Evolutionary conservation across 92 coral and sea anemone genomes (phyloP).

Genomic region (Parazoanthus swiftii): DNA sequence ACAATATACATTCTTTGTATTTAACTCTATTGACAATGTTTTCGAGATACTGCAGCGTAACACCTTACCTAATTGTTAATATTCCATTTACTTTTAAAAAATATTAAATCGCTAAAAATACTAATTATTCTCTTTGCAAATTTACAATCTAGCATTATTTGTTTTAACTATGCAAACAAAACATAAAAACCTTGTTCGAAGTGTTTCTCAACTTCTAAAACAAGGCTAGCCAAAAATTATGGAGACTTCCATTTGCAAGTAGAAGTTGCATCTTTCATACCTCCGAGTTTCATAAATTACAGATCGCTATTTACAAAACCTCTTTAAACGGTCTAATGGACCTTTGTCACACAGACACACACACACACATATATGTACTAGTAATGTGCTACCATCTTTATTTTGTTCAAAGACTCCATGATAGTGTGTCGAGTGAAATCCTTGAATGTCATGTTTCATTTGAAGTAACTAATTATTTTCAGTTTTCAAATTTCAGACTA

Average conservation of each 20-base stretch:
- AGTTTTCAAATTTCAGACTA: too few species aligned
- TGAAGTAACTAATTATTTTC: neutral
- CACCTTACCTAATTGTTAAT: neutral
- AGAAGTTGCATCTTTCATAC: neutral
- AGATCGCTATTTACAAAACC: conserved; percentile 5
- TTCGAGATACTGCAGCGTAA: neutral
- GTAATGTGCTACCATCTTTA: neutral
- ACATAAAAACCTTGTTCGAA: neutral
- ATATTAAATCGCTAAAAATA: conserved; percentile 43
- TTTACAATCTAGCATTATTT: conserved; percentile 14
- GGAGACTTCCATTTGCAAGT: neutral
- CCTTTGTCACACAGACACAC: neutral
- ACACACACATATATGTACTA: neutral
- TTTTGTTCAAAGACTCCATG: too few species aligned
- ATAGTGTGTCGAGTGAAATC: neutral
- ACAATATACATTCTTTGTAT: neutral
- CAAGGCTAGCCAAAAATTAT: neutral
- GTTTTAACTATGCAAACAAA: neutral
- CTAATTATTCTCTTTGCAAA: conserved; percentile 34
- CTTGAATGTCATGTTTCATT: too few species aligned
- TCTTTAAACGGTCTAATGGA: neutral
- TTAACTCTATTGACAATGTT: neutral
- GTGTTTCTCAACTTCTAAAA: neutral
- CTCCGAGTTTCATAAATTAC: conserved; percentile 9
- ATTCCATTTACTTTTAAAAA: conserved; percentile 16